Evolutionary conservation across 2,888 invertebrate species (phyloP).

Genomic region (Reticulitermes lucifugus): DNA sequence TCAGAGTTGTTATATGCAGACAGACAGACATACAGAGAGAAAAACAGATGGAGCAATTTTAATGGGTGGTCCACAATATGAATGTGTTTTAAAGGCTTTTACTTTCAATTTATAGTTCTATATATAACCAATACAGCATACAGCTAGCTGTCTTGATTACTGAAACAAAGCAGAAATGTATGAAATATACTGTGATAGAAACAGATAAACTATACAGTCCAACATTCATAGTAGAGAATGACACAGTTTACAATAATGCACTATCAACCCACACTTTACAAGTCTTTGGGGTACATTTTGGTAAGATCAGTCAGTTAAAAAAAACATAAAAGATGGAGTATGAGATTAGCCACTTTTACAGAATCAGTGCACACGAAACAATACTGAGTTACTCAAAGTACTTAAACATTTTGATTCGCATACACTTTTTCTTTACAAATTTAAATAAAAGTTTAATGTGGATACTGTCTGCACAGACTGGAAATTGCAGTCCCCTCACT

Average conservation of each 20-base stretch:
- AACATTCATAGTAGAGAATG: neutral
- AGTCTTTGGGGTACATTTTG: neutral
- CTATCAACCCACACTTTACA: neutral
- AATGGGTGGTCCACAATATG: no score
- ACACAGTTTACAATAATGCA: neutral
- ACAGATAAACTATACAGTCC: neutral
- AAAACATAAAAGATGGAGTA: neutral
- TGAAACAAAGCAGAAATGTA: neutral
- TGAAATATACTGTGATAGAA: neutral
- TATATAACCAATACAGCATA: neutral
- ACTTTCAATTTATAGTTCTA: neutral
- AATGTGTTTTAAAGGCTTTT: neutral
- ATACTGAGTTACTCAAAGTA: neutral
- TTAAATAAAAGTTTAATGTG: neutral
- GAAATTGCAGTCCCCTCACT: neutral
- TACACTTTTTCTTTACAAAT: neutral
- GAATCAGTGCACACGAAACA: neutral
- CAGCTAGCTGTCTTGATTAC: neutral
- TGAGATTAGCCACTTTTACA: neutral
- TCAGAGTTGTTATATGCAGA: no score
- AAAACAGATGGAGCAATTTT: no score
- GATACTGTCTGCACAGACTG: neutral
- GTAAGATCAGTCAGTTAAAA: neutral
- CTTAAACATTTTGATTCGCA: neutral
- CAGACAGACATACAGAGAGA: no score